These are phyloP conservation scores for Scomber japonicus DNA, from an alignment of 2,113 vertebrate species.

Conservation along the genomic window DNA sequence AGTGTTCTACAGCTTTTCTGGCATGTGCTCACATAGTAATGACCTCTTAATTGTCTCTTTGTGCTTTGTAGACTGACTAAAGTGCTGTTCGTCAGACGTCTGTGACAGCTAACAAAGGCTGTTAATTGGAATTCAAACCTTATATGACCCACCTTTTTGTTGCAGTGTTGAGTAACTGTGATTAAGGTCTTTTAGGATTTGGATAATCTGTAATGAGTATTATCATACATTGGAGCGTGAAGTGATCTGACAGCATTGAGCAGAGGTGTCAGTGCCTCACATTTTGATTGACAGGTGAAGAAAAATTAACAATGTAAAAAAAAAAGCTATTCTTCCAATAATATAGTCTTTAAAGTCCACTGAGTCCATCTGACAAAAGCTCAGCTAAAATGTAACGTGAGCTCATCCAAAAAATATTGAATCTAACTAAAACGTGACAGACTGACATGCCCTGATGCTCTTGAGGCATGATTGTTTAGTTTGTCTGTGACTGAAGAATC, in stretches of 20 bases:
- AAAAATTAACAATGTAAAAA: too few relatives aligned
- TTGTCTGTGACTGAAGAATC: conserved; percentile 23
- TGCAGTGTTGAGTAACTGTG: not conserved
- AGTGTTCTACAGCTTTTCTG: not conserved
- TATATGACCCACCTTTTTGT: not conserved
- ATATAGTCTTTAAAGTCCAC: not conserved
- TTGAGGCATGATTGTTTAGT: not conserved
- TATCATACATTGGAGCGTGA: too few relatives aligned
- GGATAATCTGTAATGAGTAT: not conserved
- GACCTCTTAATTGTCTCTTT: not conserved
- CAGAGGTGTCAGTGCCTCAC: too few relatives aligned
- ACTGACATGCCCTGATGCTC: not conserved
- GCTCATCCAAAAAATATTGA: too few relatives aligned
- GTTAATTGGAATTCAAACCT: not conserved
- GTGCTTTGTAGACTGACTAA: not conserved
- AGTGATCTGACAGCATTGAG: too few relatives aligned
- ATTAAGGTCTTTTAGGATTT: not conserved
- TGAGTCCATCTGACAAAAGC: not conserved
- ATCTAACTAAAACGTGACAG: not conserved
- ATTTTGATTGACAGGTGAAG: too few relatives aligned
- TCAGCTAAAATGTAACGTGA: not conserved
- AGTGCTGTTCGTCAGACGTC: not conserved
- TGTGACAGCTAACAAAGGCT: not conserved
- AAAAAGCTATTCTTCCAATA: too few relatives aligned
- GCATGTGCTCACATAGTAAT: not conserved